Conservation (phyloP, 2,888 invertebrate species). For the Perdita meconis region DNA sequence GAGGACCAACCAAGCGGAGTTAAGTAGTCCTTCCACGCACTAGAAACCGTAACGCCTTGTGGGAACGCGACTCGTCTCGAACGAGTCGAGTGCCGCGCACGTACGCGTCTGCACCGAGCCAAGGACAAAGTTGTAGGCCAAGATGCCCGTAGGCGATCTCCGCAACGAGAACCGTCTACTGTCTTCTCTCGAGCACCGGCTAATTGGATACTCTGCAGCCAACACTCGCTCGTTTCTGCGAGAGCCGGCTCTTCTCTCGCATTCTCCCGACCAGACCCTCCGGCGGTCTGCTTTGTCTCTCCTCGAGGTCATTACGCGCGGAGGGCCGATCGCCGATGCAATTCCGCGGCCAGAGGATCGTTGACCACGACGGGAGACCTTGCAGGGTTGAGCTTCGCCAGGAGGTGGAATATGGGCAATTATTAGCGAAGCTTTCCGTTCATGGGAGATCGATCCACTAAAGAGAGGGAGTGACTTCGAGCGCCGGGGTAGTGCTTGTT, state of each 20-base stretch:
- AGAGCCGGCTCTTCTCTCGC: constrained; percentile 25
- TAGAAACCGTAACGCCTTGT: constrained; percentile 56
- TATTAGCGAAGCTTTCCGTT: neutral
- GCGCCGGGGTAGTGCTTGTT: no score
- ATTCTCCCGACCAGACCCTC: constrained; percentile 4
- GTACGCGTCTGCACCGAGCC: constrained; percentile 17
- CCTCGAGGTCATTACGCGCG: constrained; percentile 8
- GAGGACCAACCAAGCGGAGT: constrained; percentile 59
- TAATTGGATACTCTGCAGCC: constrained; percentile 74
- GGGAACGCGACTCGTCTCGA: constrained; percentile 45
- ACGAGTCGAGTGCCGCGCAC: constrained; percentile 44
- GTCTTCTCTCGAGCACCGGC: constrained; percentile 63
- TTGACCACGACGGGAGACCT: neutral
- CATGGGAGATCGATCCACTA: no score
- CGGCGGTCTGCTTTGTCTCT: constrained; percentile 18
- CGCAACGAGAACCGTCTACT: constrained; percentile 53
- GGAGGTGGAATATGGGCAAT: neutral
- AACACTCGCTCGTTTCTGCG: constrained; percentile 60
- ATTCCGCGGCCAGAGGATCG: constrained; percentile 31
- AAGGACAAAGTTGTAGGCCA: constrained; percentile 56
- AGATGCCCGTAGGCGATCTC: constrained; percentile 59
- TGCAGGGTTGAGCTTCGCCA: neutral
- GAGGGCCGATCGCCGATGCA: constrained; percentile 15
- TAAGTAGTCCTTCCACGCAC: constrained; percentile 51
- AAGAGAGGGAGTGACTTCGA: no score